phyloP scores from a whole-genome alignment of 2,888 invertebrate genomes.

The Spodoptera littoralis region DNA sequence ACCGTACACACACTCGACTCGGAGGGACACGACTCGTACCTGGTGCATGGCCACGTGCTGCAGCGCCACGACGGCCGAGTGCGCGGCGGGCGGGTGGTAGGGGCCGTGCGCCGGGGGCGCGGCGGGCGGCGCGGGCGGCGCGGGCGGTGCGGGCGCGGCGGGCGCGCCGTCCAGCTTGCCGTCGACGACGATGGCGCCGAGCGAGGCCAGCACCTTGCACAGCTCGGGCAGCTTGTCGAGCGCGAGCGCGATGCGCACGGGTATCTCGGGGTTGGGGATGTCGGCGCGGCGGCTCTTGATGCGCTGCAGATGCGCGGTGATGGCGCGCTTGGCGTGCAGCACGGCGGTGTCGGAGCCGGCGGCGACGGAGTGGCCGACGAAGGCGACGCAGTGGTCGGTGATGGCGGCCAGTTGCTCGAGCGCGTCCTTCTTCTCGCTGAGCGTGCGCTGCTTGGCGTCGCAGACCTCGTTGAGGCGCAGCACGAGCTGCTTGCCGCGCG shows the following conservation, averaged over 20 bases:
- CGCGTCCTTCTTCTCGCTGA: slow-evolving; percentile 95
- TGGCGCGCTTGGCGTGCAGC: slow-evolving; percentile 94
- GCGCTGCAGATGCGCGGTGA: slow-evolving; percentile 91
- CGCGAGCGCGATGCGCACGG: slow-evolving; percentile 94
- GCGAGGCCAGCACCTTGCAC: slow-evolving; percentile 92
- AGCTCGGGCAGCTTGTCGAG: slow-evolving; percentile 94
- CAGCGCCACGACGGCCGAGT: slow-evolving; percentile 77
- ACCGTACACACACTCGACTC: too few relatives aligned
- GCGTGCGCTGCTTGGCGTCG: slow-evolving; percentile 91
- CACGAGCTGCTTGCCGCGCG: slow-evolving; percentile 94
- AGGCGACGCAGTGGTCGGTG: slow-evolving; percentile 96
- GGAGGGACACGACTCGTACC: slow-evolving; percentile 66
- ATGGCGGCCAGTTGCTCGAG: slow-evolving; percentile 94
- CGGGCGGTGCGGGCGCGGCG: slow-evolving; percentile 61
- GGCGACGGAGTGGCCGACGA: slow-evolving; percentile 93
- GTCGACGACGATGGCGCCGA: slow-evolving; percentile 95
- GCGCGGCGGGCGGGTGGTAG: slow-evolving; percentile 73
- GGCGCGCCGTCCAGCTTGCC: slow-evolving; percentile 91
- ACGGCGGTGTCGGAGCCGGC: slow-evolving; percentile 94
- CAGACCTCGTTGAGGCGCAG: slow-evolving; percentile 94
- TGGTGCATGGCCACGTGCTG: slow-evolving; percentile 85
- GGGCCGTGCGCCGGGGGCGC: slow-evolving; percentile 64
- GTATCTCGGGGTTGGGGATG: slow-evolving; percentile 96
- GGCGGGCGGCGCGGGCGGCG: slow-evolving; percentile 28
- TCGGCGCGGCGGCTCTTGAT: slow-evolving; percentile 95